Percentiles rank a stretch among this genome's conserved stretches.
These are phyloP conservation scores for Piaya cayana DNA, from an alignment of 2,113 vertebrate species.

Conservation along the genomic window DNA sequence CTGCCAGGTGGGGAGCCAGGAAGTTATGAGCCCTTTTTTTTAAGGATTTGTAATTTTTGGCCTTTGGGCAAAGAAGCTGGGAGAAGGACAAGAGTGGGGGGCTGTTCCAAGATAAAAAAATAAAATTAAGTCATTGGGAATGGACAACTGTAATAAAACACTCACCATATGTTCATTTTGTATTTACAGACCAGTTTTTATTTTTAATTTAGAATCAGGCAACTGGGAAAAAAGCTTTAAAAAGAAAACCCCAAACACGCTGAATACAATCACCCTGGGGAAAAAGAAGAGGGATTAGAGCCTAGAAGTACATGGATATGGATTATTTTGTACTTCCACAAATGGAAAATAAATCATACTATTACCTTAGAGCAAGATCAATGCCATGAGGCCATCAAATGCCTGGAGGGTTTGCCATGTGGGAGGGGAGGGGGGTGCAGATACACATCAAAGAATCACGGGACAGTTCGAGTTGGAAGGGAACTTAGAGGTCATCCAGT, in stretches of 20 bases:
- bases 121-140: neutral
- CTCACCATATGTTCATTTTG: neutral
- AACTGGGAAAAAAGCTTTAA: neutral
- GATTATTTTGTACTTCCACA: conserved; percentile 3
- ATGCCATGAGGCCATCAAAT: neutral
- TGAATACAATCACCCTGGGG: neutral
- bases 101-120: neutral
- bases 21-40: neutral
- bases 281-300: neutral
- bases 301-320: neutral
- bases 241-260: neutral
- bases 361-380: neutral
- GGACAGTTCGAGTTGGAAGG: too few relatives aligned
- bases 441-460: neutral
- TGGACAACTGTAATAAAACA: neutral
- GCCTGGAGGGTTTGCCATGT: rapidly evolving
- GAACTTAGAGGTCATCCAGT: too few relatives aligned
- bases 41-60: neutral
- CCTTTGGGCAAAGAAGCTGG: neutral
- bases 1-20: neutral
- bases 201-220: neutral
- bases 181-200: neutral
- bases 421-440: neutral
- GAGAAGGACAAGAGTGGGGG: neutral
- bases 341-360: conserved; percentile 14